phyloP scores from a whole-genome alignment of 2,113 vertebrate species.

The Crypturellus undulatus region DNA sequence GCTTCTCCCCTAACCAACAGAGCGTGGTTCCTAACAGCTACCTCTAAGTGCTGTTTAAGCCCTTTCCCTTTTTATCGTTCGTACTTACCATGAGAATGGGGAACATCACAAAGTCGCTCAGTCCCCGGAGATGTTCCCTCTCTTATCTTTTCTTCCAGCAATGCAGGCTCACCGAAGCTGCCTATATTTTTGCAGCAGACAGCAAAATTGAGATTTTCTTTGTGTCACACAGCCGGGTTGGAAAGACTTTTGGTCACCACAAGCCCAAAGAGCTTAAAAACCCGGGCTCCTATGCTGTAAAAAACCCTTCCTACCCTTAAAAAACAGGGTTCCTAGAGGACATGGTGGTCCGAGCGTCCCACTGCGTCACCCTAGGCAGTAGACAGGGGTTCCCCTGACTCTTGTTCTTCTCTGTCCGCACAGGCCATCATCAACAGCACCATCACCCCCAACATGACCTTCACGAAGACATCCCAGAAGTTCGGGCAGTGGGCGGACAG shows the following conservation, averaged over 20 bases:
- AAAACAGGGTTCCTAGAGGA: not conserved
- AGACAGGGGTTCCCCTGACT: not conserved
- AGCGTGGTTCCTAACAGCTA: not conserved
- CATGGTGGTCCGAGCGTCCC: fast-evolving
- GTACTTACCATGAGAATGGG: not conserved
- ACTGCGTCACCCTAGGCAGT: not conserved
- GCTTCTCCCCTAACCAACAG: not conserved
- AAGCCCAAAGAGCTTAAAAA: not conserved
- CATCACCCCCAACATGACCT: constrained; percentile 96
- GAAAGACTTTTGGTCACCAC: not conserved
- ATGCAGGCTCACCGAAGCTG: not conserved
- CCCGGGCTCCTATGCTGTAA: too few relatives aligned
- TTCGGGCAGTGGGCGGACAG: constrained; percentile 99
- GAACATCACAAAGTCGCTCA: not conserved
- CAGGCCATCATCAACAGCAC: constrained; percentile 98
- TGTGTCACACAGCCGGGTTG: fast-evolving
- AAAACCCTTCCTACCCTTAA: too few relatives aligned
- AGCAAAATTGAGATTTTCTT: not conserved
- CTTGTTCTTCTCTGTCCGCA: not conserved
- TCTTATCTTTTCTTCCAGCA: not conserved
- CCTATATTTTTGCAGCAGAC: not conserved
- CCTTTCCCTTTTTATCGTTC: not conserved
- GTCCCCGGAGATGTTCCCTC: not conserved
- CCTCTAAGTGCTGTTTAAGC: not conserved
- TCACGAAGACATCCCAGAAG: constrained; percentile 97